These are phyloP conservation scores for Dermolepida albohirtum DNA, from an alignment of 2,888 invertebrate genomes.

Conservation along the genomic window DNA sequence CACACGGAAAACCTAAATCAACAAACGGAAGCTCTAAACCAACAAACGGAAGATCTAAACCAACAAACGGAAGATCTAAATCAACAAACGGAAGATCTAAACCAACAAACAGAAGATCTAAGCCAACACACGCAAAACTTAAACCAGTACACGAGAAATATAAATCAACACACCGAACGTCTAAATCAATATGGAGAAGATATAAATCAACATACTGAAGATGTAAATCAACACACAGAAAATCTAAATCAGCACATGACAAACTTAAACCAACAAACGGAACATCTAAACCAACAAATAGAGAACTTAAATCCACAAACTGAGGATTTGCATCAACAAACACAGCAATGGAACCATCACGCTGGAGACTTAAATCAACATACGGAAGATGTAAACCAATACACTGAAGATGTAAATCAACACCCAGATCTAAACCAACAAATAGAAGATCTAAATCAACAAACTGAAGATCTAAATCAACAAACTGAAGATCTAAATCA, in stretches of 20 bases:
- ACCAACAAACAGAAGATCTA: slow-evolving; percentile 51
- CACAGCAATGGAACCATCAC: no score
- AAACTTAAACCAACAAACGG: slow-evolving; percentile 46
- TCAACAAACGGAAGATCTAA: slow-evolving; percentile 54
- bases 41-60: slow-evolving; percentile 48
- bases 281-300: slow-evolving; percentile 56
- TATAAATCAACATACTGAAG: slow-evolving; percentile 47
- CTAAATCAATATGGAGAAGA: slow-evolving; percentile 47
- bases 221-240: slow-evolving; percentile 51
- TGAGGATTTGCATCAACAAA: slow-evolving; percentile 51
- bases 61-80: slow-evolving; percentile 35
- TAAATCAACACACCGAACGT: slow-evolving; percentile 52
- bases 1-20: slow-evolving; percentile 45
- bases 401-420: slow-evolving; percentile 50
- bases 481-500: slow-evolving; percentile 52
- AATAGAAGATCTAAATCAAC: slow-evolving; percentile 51
- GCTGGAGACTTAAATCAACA: slow-evolving; percentile 46
- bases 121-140: slow-evolving; percentile 47
- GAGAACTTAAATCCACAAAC: slow-evolving; percentile 48
- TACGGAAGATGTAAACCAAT: slow-evolving; percentile 55
- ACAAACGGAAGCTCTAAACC: slow-evolving; percentile 9
- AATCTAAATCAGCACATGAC: slow-evolving; percentile 51
- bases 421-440: slow-evolving; percentile 45
- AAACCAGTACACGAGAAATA: slow-evolving; percentile 47
- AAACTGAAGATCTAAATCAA: slow-evolving; percentile 48